Evolutionary conservation across 2,113 vertebrate genomes (phyloP).

Genomic region (Pachyramphus minor): DNA sequence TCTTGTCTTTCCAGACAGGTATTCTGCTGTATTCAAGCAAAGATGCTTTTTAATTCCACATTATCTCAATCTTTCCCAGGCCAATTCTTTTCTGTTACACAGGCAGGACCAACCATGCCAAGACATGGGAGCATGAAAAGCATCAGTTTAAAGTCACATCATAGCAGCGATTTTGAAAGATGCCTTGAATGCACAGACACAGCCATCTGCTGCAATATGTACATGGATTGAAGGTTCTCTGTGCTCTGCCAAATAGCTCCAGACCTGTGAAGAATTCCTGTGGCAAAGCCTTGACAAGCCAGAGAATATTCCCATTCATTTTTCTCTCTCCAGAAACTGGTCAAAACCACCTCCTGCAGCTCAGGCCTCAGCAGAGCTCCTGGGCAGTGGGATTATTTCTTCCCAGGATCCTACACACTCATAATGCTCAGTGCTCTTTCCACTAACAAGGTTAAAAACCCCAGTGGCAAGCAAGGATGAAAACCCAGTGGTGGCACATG

Average conservation of each 20-base stretch:
- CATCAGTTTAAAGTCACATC: neutral
- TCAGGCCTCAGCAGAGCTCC: neutral
- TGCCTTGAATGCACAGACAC: neutral
- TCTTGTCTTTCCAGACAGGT: neutral
- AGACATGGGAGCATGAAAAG: neutral
- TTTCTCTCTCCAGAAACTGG: neutral
- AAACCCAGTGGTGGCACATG: neutral
- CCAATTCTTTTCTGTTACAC: neutral
- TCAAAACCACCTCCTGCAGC: neutral
- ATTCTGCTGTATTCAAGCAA: neutral
- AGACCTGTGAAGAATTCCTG: neutral
- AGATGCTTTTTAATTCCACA: neutral
- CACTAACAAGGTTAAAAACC: neutral
- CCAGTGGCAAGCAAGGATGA: neutral
- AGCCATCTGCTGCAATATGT: neutral
- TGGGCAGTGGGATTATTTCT: neutral
- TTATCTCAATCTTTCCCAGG: neutral
- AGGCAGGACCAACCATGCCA: neutral
- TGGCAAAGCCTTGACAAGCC: neutral
- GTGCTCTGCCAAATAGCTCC: neutral
- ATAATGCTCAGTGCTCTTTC: neutral
- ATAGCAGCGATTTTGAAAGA: neutral
- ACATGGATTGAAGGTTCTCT: neutral
- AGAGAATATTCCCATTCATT: slow-evolving; percentile 13
- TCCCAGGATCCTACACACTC: neutral